Percentiles rank a stretch among this genome's conserved stretches.
Conservation (phyloP, 2,888 invertebrate genomes). For the Agrochola macilenta region DNA sequence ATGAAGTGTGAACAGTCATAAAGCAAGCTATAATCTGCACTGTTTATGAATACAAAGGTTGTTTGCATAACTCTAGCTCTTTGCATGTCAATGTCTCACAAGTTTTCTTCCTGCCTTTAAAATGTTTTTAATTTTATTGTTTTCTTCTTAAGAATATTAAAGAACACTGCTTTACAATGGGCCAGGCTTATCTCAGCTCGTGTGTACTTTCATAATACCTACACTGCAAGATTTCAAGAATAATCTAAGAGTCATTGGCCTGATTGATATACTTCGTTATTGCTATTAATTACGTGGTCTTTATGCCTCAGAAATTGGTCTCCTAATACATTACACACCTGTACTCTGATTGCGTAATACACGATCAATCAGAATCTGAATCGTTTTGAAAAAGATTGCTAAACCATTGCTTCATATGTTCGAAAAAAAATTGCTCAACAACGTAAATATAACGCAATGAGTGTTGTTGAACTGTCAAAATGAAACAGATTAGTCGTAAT, state of each 20-base stretch:
- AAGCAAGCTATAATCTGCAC: conserved; percentile 47
- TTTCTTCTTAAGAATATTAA: not conserved
- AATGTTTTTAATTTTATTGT: not conserved
- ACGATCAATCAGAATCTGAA: too few relatives aligned
- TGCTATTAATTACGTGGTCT: not conserved
- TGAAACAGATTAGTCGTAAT: too few relatives aligned
- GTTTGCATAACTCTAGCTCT: conserved; percentile 39
- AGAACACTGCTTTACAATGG: not conserved
- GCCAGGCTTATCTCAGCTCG: not conserved
- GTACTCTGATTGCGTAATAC: too few relatives aligned
- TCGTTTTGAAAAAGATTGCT: too few relatives aligned
- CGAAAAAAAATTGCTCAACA: too few relatives aligned
- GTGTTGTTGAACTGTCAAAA: too few relatives aligned
- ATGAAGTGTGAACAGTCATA: conserved; percentile 53
- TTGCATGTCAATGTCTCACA: conserved; percentile 30
- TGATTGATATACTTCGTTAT: conserved; percentile 2
- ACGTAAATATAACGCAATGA: too few relatives aligned
- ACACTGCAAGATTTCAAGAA: not conserved
- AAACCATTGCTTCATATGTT: too few relatives aligned
- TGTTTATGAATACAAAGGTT: conserved; percentile 39
- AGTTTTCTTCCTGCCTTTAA: conserved; percentile 28
- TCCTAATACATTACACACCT: not conserved
- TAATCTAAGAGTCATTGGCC: not conserved
- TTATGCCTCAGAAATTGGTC: not conserved
- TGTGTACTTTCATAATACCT: not conserved